Evolutionary conservation across 2,113 vertebrate species (phyloP).

Genomic region (Amblyornis subalaris): DNA sequence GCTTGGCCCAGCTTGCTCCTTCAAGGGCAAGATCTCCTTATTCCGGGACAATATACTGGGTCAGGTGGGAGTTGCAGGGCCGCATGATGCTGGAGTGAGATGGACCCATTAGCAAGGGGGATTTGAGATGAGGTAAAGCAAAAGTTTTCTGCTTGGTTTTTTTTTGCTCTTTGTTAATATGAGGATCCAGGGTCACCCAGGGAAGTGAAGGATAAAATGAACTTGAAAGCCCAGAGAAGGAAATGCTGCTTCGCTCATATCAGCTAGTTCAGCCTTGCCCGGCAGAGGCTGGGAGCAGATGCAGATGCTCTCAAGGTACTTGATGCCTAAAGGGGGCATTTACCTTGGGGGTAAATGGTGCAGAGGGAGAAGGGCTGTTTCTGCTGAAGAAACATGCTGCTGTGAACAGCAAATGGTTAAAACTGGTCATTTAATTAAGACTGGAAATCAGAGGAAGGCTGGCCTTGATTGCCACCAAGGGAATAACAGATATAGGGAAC

Average conservation of each 20-base stretch:
- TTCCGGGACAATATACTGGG: neutral
- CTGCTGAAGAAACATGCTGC: neutral
- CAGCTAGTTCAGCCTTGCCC: neutral
- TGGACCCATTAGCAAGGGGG: neutral
- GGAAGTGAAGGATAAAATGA: neutral
- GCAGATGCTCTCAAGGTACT: neutral
- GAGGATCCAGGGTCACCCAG: neutral
- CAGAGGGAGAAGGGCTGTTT: neutral
- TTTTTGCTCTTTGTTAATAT: neutral
- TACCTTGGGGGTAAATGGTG: accelerated
- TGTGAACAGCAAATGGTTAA: neutral
- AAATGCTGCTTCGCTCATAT: neutral
- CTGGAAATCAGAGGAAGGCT: neutral
- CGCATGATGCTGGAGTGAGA: neutral
- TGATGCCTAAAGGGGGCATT: too few relatives aligned
- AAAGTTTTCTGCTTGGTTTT: neutral
- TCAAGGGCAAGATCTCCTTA: neutral
- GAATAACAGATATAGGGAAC: neutral
- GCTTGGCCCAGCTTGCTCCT: neutral
- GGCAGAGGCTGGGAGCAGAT: neutral
- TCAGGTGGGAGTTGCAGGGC: neutral
- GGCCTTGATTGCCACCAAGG: neutral
- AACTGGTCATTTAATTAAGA: neutral
- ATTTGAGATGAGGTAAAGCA: neutral
- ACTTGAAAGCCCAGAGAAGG: neutral